Percentiles rank a stretch among this genome's conserved stretches.
Conservation (phyloP, 2,797 vertebrate species). For the Crax fasciolata region DNA sequence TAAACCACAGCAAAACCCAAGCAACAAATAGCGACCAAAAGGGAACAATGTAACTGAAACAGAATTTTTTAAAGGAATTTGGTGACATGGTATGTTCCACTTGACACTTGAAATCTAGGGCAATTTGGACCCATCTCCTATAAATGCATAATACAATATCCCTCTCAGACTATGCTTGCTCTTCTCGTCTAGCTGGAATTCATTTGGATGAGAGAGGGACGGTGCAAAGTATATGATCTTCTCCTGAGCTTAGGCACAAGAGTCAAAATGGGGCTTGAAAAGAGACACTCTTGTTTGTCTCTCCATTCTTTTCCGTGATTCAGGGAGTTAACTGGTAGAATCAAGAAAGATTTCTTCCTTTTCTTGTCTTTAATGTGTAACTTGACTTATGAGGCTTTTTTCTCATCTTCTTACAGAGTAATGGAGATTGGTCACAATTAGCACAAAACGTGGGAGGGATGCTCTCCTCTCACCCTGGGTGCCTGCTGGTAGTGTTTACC, state of each 20-base stretch:
- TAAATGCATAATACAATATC: background rate
- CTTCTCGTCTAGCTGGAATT: background rate
- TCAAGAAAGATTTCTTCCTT: background rate
- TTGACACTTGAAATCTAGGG: background rate
- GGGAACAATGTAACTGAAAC: background rate
- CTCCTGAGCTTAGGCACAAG: background rate
- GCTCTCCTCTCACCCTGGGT: background rate
- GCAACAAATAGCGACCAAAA: background rate
- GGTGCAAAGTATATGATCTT: background rate
- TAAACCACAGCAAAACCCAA: background rate
- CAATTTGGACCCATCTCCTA: background rate
- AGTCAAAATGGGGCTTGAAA: background rate
- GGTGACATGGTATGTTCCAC: background rate
- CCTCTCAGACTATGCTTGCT: background rate
- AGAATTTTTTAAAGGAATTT: background rate
- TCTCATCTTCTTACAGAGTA: background rate
- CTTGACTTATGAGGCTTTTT: background rate
- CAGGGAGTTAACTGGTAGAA: background rate
- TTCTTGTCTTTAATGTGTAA: background rate
- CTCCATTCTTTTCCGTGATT: background rate
- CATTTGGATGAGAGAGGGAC: background rate
- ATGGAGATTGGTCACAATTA: background rate
- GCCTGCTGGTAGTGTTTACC: background rate
- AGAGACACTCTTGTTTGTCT: background rate
- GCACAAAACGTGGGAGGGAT: background rate